Conservation (phyloP, 2,888 invertebrate species). For the Sabellastarte sp. region DNA sequence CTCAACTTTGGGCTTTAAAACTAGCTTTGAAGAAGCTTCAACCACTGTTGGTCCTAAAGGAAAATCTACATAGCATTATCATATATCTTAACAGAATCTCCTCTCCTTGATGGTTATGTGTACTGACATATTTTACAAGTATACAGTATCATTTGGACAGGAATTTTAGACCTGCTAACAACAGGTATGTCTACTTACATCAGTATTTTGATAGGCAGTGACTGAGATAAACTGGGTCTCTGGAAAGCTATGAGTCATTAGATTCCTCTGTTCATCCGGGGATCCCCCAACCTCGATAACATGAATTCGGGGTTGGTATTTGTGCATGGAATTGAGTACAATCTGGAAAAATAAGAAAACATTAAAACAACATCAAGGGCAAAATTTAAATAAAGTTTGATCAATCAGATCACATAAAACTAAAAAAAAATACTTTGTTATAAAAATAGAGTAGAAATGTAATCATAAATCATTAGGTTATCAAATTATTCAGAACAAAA, state of each 20-base stretch:
- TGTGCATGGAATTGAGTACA: conserved; percentile 56
- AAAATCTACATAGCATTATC: no score
- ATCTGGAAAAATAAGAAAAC: conserved; percentile 33
- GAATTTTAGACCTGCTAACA: background rate
- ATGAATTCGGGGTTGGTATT: conserved; percentile 55
- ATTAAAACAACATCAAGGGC: no score
- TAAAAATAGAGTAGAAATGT: no score
- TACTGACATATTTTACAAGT: background rate
- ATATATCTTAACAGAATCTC: background rate
- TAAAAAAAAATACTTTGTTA: no score
- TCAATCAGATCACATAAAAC: no score
- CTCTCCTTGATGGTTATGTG: background rate
- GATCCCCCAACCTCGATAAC: conserved; percentile 46
- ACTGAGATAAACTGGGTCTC: conserved; percentile 58
- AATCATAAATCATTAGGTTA: no score
- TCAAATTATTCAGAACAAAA: no score
- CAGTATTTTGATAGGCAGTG: conserved; percentile 58
- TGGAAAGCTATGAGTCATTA: conserved; percentile 49
- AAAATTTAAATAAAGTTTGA: no score
- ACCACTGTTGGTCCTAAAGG: no score
- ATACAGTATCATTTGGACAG: background rate
- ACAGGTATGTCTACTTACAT: conserved; percentile 40
- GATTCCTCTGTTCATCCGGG: conserved; percentile 40
- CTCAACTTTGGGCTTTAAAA: no score
- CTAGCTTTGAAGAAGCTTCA: no score